Conservation (phyloP, 2,888 invertebrate genomes). For the Ophion slaviceki region DNA sequence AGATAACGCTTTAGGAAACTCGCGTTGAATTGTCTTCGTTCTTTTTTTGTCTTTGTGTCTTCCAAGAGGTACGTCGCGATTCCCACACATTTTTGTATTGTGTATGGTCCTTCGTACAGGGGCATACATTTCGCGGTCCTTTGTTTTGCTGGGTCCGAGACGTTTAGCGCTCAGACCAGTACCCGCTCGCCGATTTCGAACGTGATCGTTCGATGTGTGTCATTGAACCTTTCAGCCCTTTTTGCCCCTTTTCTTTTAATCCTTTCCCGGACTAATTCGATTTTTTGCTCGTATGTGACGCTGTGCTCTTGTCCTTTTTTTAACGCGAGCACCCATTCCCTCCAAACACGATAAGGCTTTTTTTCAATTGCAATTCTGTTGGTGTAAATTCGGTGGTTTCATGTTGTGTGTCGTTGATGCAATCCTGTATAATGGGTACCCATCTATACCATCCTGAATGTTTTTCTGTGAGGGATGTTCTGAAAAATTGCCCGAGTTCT, state of each 20-base stretch:
- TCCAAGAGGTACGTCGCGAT: not conserved
- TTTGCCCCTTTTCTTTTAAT: not conserved
- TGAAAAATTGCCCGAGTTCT: not conserved
- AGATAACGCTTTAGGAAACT: too few relatives aligned
- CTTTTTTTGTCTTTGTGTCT: too few relatives aligned
- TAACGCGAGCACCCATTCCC: not conserved
- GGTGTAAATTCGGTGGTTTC: not conserved
- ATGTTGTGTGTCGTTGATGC: constrained; percentile 17
- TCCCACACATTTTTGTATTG: constrained; percentile 12
- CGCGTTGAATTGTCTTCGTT: too few relatives aligned
- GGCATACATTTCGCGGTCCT: too few relatives aligned
- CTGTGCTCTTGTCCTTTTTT: not conserved
- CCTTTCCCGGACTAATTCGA: not conserved
- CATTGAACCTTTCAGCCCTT: constrained; percentile 5
- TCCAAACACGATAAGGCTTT: constrained; percentile 26
- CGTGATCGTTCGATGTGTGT: not conserved
- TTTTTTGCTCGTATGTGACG: not conserved
- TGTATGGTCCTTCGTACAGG: too few relatives aligned
- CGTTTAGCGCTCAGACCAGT: not conserved
- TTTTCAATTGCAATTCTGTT: not conserved
- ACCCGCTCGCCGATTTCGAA: not conserved
- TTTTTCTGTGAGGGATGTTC: not conserved
- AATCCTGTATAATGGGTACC: not conserved
- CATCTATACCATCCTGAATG: constrained; percentile 20
- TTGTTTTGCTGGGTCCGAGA: too few relatives aligned